Evolutionary conservation across 1,140 invertebrate species (phyloP).

Genomic region (Drosophila bipectinata): DNA sequence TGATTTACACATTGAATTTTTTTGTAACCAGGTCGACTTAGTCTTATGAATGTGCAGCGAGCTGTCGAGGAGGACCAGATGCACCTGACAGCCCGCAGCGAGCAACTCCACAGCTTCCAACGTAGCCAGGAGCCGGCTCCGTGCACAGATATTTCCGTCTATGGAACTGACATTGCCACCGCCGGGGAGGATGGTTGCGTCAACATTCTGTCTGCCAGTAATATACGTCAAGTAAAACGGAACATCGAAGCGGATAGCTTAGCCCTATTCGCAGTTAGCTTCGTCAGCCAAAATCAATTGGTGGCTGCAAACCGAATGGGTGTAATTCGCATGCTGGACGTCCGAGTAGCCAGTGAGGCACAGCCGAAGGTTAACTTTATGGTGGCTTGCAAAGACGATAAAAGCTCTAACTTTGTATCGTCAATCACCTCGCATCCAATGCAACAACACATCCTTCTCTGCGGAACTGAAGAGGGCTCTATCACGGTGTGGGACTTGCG

Average conservation of each 20-base stretch:
- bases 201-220: conserved; percentile 60
- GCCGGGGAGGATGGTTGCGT: conserved; percentile 92
- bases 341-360: conserved; percentile 87
- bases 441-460: conserved; percentile 91
- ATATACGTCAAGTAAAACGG: conserved; percentile 61
- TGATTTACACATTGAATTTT: too few relatives aligned
- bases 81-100: conserved; percentile 85
- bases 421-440: conserved; percentile 92
- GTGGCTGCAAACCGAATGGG: conserved; percentile 93
- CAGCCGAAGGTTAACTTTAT: conserved; percentile 87
- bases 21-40: conserved; percentile 84
- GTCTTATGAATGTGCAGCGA: conserved; percentile 86
- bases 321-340: conserved; percentile 94
- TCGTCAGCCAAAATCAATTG: conserved; percentile 90
- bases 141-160: conserved; percentile 88
- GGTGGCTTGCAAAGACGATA: conserved; percentile 87
- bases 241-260: conserved; percentile 90
- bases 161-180: conserved; percentile 89
- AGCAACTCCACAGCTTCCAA: conserved; percentile 88
- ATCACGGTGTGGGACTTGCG: conserved; percentile 95
- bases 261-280: conserved; percentile 90
- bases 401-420: conserved; percentile 87
- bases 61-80: conserved; percentile 85
- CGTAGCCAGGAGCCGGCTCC: conserved; percentile 86
- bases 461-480: conserved; percentile 92